These are phyloP conservation scores for Chalcosyrphus nemorum DNA, from an alignment of 2,888 invertebrate genomes.

Conservation along the genomic window DNA sequence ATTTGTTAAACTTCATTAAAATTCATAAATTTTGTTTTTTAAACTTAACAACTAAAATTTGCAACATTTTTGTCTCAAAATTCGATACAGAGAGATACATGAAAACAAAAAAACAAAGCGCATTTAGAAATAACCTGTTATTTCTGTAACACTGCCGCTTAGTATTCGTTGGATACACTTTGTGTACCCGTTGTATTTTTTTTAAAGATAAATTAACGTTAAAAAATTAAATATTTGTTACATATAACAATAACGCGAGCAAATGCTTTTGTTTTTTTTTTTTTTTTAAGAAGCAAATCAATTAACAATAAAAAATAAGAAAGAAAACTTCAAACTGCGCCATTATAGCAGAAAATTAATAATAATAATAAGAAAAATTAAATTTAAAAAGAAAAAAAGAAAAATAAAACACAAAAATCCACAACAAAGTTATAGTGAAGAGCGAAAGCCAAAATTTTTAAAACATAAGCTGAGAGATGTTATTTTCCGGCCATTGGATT, in stretches of 20 bases:
- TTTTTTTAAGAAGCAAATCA: conserved; percentile 24
- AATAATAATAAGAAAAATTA: conserved; percentile 26
- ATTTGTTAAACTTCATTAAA: conserved; percentile 45
- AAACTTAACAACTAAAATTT: conserved; percentile 56
- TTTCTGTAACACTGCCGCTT: background rate
- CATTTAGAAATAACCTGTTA: conserved; percentile 35
- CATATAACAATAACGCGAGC: conserved; percentile 68
- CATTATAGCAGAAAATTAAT: conserved; percentile 42
- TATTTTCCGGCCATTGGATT: conserved; percentile 13
- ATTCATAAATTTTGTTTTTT: conserved; percentile 45
- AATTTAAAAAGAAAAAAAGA: conserved; percentile 29
- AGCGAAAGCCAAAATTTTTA: conserved; percentile 37
- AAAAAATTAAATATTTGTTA: conserved; percentile 56
- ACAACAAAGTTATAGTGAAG: conserved; percentile 59
- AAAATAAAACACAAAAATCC: conserved; percentile 59
- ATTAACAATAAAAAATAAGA: conserved; percentile 20
- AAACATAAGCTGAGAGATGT: conserved; percentile 42
- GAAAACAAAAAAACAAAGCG: conserved; percentile 41
- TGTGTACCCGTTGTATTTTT: conserved; percentile 40
- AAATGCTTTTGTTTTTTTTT: conserved; percentile 45
- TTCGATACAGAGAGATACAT: conserved; percentile 60
- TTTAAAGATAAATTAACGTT: conserved; percentile 64
- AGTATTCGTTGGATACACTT: conserved; percentile 59
- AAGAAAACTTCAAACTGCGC: conserved; percentile 62
- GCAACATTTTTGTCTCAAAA: conserved; percentile 53